Evolutionary conservation across 2,888 invertebrate genomes (phyloP).

Genomic region (Onthophagus sagittarius): DNA sequence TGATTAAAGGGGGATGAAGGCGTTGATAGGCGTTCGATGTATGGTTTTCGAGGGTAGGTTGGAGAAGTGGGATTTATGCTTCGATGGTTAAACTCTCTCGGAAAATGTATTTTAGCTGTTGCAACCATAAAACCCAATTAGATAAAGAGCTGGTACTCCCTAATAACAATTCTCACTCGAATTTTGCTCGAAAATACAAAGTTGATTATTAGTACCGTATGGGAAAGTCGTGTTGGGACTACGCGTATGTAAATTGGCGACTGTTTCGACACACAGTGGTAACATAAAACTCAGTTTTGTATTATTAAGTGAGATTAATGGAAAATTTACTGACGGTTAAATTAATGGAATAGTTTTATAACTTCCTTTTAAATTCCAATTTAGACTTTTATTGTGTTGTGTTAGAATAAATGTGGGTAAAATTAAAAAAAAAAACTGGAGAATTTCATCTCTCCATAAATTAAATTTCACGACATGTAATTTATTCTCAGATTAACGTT

Average conservation of each 20-base stretch:
- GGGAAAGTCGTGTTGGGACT: background rate
- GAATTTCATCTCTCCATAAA: too few species aligned
- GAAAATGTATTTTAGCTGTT: background rate
- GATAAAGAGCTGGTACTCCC: background rate
- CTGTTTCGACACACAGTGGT: background rate
- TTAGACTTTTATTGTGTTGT: too few species aligned
- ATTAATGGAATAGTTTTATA: too few species aligned
- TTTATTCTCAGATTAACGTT: background rate
- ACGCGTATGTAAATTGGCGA: background rate
- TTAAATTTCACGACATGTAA: background rate
- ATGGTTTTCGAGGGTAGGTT: slow-evolving; percentile 11
- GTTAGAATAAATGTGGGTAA: too few species aligned
- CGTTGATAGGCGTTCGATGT: slow-evolving; percentile 3
- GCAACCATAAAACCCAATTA: background rate
- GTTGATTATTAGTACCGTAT: background rate
- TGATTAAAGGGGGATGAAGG: slow-evolving; percentile 21
- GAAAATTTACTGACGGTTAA: too few species aligned
- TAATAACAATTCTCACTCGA: background rate
- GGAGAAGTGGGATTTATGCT: slow-evolving; percentile 16
- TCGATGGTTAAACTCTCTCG: background rate
- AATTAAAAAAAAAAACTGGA: too few species aligned
- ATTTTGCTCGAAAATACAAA: background rate
- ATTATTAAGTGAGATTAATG: background rate
- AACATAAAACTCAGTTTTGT: background rate
- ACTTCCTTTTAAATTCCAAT: too few species aligned